Evolutionary conservation across 2,113 vertebrate genomes (phyloP), one percentile per base, ranked within the genome.

Genomic region (pig (Sus scrofa)): DNA sequence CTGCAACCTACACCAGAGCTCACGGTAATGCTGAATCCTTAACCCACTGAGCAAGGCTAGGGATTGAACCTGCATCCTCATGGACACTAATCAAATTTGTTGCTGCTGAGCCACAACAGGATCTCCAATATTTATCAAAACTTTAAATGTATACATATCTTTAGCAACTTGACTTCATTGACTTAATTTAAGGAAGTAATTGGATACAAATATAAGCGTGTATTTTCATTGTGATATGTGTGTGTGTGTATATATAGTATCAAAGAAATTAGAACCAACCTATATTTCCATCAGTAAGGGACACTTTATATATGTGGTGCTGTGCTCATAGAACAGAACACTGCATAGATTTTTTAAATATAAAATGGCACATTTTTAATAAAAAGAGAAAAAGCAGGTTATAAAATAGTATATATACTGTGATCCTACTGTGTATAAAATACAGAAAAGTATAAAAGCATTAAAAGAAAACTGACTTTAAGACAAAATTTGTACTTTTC

Each of bases 221-320:
- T n/a, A 94, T 94, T 91, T 94, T 94, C 34, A 81, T 30, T 97
- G 27, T 67, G 89, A 39, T 65, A 20, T 83, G 81, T 94, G 27
- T 44, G 8, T 44, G 44, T 44, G 44, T 44, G n/a, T n/a, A n/a
- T n/a, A 62, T 24, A 56, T 67, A 73, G 10, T 85, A 92, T 30
- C 19, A 71, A 92, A 95, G 12, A 92, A 74, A 92, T 93, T 83
- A 77, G 78, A 74, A 74, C 15, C 24, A 90, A 68, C 32, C 19
- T 37, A 90, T 32, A 26, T 77, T 83, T 93, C 34, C 10, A 77
- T 65, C 34, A 88, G 32, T 15, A 50, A 27, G 39, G 34, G 26
- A 75, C 12, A 73, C 24, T 73, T 94, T 27, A 79, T 82, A 63
- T 62, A 68, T 78, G 27, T 74, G 22, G 14, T 74, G 30, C 19